Percentiles rank a stretch among this genome's conserved stretches.
Evolutionary conservation across 2,888 invertebrate species (phyloP).

Genomic region (Phyto melanocephala): DNA sequence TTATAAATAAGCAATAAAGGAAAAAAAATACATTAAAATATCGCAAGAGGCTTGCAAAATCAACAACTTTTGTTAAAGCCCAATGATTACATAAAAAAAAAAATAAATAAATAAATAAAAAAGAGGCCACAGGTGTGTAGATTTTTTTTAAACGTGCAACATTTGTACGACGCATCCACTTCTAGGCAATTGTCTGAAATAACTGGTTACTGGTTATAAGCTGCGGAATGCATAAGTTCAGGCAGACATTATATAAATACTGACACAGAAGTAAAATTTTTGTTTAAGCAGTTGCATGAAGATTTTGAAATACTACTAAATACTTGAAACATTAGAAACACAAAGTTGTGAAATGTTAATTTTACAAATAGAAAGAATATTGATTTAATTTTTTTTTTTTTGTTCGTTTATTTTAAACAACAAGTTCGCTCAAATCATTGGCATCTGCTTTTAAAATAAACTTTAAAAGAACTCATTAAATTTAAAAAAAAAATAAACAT

Average conservation of each 20-base stretch:
- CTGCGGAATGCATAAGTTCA: no score
- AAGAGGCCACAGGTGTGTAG: constrained; percentile 54
- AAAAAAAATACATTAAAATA: neutral
- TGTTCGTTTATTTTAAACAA: neutral
- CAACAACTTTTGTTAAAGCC: neutral
- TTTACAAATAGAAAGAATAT: neutral
- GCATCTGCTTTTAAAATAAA: neutral
- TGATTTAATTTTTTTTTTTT: neutral
- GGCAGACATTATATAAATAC: no score
- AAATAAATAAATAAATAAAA: no score
- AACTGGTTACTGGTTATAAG: no score
- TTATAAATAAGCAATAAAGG: constrained; percentile 32
- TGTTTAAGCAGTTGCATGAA: neutral
- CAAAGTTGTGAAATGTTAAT: neutral
- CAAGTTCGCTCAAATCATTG: neutral
- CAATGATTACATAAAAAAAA: constrained; percentile 32
- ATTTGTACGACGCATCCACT: neutral
- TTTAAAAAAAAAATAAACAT: neutral
- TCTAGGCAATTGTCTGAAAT: neutral
- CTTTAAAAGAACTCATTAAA: neutral
- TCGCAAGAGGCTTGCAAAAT: neutral
- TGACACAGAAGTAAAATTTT: no score
- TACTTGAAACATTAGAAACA: neutral
- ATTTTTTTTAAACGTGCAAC: constrained; percentile 1
- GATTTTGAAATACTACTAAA: neutral